These are phyloP conservation scores for Botrylloides violaceus DNA, from an alignment of 23 tunicate genomes.

Conservation along the genomic window DNA sequence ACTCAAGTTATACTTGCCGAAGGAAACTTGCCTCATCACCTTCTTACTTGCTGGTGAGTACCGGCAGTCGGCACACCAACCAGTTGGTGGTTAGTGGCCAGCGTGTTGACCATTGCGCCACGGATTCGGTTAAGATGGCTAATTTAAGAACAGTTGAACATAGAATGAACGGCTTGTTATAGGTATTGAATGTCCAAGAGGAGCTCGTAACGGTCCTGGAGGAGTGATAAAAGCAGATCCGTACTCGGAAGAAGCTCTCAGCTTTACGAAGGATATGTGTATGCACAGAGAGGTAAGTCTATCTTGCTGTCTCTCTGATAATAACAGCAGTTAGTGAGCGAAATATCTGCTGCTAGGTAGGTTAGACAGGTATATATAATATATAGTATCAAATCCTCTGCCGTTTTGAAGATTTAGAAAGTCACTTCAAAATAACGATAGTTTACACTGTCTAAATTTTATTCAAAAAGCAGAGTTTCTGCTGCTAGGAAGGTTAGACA, in stretches of 20 bases:
- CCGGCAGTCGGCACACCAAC: too few species aligned
- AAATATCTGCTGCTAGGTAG: too few species aligned
- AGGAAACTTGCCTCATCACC: conserved; percentile 88
- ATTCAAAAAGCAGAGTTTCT: too few species aligned
- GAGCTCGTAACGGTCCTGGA: conserved; percentile 82
- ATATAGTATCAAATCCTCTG: too few species aligned
- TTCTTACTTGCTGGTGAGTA: conserved; percentile 83
- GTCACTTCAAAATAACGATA: too few species aligned
- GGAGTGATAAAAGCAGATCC: conserved; percentile 92
- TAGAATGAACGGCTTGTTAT: conserved; percentile 3
- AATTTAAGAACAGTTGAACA: too few species aligned
- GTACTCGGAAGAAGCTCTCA: conserved; percentile 80
- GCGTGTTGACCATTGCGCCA: neutral
- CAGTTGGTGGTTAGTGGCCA: neutral
- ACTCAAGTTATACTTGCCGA: conserved; percentile 81
- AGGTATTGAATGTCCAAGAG: conserved; percentile 98
- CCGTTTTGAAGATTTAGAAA: too few species aligned
- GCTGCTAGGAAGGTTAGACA: too few species aligned
- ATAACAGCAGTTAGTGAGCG: too few species aligned
- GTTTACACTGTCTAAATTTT: too few species aligned
- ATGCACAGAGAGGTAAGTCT: conserved; percentile 94
- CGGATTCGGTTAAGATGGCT: neutral
- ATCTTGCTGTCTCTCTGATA: too few species aligned
- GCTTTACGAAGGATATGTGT: conserved; percentile 69
- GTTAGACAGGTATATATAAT: too few species aligned